Evolutionary conservation across 1,140 invertebrate species (phyloP).

Genomic region (Drosophila sturtevanti): DNA sequence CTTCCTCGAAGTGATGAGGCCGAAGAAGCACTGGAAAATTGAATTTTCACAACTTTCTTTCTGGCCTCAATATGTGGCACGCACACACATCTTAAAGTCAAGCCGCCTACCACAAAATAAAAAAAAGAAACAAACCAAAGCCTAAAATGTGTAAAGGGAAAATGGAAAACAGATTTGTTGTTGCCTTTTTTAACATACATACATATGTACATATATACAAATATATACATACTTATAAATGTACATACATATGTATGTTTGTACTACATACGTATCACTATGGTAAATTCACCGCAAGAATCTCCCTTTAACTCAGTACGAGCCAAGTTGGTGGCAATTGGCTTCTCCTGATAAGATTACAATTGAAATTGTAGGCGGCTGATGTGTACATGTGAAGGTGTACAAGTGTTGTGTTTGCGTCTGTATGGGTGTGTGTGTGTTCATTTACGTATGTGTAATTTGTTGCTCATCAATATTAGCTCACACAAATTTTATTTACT

Average conservation of each 20-base stretch:
- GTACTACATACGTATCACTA: conserved; percentile 37
- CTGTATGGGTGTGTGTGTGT: background rate
- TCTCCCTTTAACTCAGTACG: conserved; percentile 20
- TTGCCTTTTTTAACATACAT: conserved; percentile 32
- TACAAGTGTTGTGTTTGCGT: background rate
- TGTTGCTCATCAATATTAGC: conserved; percentile 18
- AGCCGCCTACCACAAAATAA: conserved; percentile 22
- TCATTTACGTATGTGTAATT: background rate
- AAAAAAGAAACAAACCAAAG: background rate
- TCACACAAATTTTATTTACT: conserved; percentile 10
- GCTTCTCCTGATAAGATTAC: conserved; percentile 66
- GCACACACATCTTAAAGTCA: conserved; percentile 15
- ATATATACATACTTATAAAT: too few relatives aligned
- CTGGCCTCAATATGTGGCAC: conserved; percentile 40
- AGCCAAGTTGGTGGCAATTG: conserved; percentile 35
- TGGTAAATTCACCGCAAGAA: conserved; percentile 42
- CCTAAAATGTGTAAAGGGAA: background rate
- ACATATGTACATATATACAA: background rate
- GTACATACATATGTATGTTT: background rate
- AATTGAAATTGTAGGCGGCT: conserved; percentile 13
- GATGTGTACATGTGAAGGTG: background rate
- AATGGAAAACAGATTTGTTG: conserved; percentile 48
- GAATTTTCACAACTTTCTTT: conserved; percentile 75
- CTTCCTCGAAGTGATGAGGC: background rate
- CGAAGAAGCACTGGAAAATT: conserved; percentile 57